phyloP scores from a whole-genome alignment of 2,797 vertebrate species.

The Schizopygopsis malacanthus region DNA sequence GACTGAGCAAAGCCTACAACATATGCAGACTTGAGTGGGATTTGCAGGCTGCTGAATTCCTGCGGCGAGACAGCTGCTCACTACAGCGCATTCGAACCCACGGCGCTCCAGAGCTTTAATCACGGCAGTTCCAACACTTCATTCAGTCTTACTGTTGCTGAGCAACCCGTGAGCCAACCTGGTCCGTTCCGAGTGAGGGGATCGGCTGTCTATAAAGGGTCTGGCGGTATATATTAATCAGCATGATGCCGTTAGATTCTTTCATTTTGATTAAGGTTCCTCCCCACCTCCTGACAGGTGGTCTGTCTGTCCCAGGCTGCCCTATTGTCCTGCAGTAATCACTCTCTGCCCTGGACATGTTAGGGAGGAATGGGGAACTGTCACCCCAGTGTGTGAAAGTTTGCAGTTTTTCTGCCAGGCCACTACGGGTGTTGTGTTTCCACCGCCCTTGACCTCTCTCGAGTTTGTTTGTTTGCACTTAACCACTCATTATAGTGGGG shows the following conservation, averaged over 20 bases:
- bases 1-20: conserved; percentile 71
- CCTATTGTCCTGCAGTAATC: conserved; percentile 77
- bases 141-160: conserved; percentile 73
- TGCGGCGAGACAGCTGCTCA: conserved; percentile 64
- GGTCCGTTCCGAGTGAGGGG: conserved; percentile 68
- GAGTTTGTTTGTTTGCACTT: conserved; percentile 63
- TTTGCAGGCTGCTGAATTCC: conserved; percentile 68
- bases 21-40: conserved; percentile 70
- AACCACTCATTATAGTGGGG: conserved; percentile 55
- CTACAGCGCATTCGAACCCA: conserved; percentile 68
- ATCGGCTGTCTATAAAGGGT: conserved; percentile 69
- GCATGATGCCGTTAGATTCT: conserved; percentile 72
- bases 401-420: conserved; percentile 45
- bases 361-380: conserved; percentile 65
- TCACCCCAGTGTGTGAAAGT: conserved; percentile 52
- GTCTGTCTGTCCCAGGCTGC: conserved; percentile 68
- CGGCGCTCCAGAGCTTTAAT: conserved; percentile 79
- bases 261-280: conserved; percentile 76
- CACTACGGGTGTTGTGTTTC: conserved; percentile 53
- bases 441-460: conserved; percentile 48
- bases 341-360: conserved; percentile 70
- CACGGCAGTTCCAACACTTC: conserved; percentile 67
- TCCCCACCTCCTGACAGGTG: conserved; percentile 70
- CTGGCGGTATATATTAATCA: conserved; percentile 76
- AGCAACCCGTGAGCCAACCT: conserved; percentile 72